phyloP scores from a whole-genome alignment of 2,888 invertebrate genomes.

The Brachypterus glaber region DNA sequence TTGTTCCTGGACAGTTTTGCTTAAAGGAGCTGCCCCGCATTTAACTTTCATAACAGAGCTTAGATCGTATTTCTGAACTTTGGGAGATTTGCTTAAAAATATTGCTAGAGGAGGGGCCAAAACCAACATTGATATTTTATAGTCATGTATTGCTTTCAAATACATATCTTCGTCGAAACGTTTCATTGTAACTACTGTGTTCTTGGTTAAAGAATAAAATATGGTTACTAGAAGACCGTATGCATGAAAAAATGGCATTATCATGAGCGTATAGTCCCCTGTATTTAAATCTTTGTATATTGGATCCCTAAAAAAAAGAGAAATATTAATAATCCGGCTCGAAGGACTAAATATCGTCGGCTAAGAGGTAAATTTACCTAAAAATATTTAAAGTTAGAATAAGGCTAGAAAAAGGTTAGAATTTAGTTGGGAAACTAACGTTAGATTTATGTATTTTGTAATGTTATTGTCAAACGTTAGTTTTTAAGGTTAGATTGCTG shows the following conservation, averaged over 20 bases:
- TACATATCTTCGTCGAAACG: slow-evolving; percentile 44
- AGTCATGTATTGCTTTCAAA: slow-evolving; percentile 55
- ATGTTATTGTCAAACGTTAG: no score
- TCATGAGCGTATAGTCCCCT: slow-evolving; percentile 15
- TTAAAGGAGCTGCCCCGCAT: slow-evolving; percentile 70
- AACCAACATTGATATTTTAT: slow-evolving; percentile 55
- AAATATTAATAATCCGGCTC: no score
- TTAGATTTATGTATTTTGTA: no score
- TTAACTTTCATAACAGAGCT: slow-evolving; percentile 54
- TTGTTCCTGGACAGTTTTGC: slow-evolving; percentile 52
- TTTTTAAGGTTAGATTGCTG: no score
- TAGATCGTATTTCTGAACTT: slow-evolving; percentile 62
- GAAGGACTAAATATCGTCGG: no score
- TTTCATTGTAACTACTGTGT: slow-evolving; percentile 23
- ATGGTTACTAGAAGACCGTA: slow-evolving; percentile 26
- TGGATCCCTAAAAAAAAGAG: slow-evolving; percentile 17
- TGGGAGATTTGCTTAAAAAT: slow-evolving; percentile 68
- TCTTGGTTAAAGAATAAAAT: slow-evolving; percentile 18
- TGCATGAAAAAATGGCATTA: slow-evolving; percentile 29
- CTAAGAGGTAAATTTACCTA: no score
- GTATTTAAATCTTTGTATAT: slow-evolving; percentile 17
- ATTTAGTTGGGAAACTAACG: no score
- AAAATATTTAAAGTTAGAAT: no score
- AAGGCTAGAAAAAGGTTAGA: no score
- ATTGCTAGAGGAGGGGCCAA: slow-evolving; percentile 72